Conservation (phyloP, 2,797 vertebrate species). For the Erpetoichthys calabaricus region DNA sequence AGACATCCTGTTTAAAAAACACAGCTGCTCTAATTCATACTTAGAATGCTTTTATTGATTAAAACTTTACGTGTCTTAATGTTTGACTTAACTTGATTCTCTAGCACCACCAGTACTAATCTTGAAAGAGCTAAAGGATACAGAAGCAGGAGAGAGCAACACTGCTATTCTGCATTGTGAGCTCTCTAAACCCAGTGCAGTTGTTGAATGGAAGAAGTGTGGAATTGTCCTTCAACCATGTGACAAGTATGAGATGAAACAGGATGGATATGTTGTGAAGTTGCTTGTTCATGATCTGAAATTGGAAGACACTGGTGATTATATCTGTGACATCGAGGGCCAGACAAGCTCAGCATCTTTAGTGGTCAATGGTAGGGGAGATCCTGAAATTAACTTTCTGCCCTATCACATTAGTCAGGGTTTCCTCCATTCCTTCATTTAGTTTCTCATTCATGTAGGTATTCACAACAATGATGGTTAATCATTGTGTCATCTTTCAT, state of each 20-base stretch:
- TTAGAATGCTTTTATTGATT: too few relatives aligned
- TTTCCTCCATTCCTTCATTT: too few relatives aligned
- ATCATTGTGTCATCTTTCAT: too few relatives aligned
- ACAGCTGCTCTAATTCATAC: too few relatives aligned
- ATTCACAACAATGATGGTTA: too few relatives aligned
- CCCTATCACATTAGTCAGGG: too few relatives aligned
- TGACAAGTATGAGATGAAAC: constrained; percentile 67
- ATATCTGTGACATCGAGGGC: constrained; percentile 66
- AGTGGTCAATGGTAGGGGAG: constrained; percentile 66
- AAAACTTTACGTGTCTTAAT: too few relatives aligned
- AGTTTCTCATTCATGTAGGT: too few relatives aligned
- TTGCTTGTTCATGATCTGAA: constrained; percentile 60
- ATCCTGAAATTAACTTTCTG: too few relatives aligned
- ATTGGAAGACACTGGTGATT: constrained; percentile 65
- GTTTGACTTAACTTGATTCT: background rate
- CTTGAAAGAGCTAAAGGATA: constrained; percentile 50
- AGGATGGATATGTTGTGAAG: constrained; percentile 50
- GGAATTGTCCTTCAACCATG: constrained; percentile 43
- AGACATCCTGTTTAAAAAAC: too few relatives aligned
- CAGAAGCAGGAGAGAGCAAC: constrained; percentile 49
- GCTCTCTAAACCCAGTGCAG: constrained; percentile 45
- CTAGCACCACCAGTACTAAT: constrained; percentile 53
- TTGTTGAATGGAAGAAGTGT: constrained; percentile 67
- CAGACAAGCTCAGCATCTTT: constrained; percentile 64
- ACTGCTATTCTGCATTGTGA: constrained; percentile 53